phyloP scores from a whole-genome alignment of 2,113 vertebrate genomes.

The Paramisgurnus dabryanus region DNA sequence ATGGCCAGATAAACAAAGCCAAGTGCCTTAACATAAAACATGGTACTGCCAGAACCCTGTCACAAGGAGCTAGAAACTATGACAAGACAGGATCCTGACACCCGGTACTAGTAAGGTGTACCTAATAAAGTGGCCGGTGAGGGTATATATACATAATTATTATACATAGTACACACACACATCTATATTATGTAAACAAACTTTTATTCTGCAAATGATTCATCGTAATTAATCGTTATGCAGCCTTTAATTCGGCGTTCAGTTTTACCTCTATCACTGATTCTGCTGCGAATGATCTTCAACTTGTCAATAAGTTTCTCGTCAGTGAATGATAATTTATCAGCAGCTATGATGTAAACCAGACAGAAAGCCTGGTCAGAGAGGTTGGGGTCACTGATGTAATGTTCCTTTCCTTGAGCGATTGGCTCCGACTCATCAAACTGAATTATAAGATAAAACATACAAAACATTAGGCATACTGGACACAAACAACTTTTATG shows the following conservation, averaged over 20 bases:
- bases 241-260: background rate
- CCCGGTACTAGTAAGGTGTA: no score
- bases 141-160: no score
- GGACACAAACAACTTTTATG: background rate
- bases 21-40: no score
- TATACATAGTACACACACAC: no score
- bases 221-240: no score
- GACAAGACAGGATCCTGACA: no score
- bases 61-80: no score
- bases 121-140: no score
- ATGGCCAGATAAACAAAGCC: no score
- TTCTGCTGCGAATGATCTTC: conserved; percentile 1
- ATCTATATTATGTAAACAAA: no score
- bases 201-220: no score
- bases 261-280: conserved; percentile 12
- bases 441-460: background rate
- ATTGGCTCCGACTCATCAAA: conserved; percentile 21
- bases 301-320: background rate
- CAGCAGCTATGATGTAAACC: conserved; percentile 37
- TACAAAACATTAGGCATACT: background rate
- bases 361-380: conserved; percentile 44
- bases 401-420: background rate
- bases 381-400: conserved; percentile 2
- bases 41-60: no score
- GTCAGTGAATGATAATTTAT: background rate